Base-by-base conservation (phyloP, 2,888 invertebrate species). In the Gastrophysa polygoni region DNA sequence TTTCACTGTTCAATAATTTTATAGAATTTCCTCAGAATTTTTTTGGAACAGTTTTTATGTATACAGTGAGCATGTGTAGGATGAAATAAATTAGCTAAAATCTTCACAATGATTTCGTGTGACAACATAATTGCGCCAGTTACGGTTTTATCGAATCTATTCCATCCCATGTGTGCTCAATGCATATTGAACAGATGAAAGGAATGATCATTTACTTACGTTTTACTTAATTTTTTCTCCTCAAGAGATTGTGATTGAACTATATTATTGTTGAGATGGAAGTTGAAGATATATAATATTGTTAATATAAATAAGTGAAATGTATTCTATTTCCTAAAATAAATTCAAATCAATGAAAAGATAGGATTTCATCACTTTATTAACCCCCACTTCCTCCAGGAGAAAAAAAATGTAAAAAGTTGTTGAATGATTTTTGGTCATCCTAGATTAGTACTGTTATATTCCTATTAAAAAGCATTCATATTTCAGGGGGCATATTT, bases 221-320 rank as follows among this genome's bases (percentile, higher is more conserved):
- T 47, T 57, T 50, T 68, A 64, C 62, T 62, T 68, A 63, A 66
- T 59, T 66, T 64, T 64, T 65, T 64, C 59, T 62, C 38, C 14
- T 8, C 57, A 56, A 54, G 67, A 66, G 62, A 67, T 66, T 63
- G 67, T 68, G 66, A 67, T 68, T 60, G 44, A 64, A 43, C 24
- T 43, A 70, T 74, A 73, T 70, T 66, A 73, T 71, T 75, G 74
- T 75, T 75, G 68, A 68, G 68, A 67, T 67, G 71, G 68, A 64
- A 71, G 72, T 72, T 75, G 51, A 73, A 78, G 75, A 79, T 80
- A 78, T 80, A 79, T 78, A 79, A 78, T 73, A 75, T 65, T 78
- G 78, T 77, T 78, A 75, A 73, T 69, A 71, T 68, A 68, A 66
- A 71, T 71, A 73, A 75, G 71, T 75, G 76, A 77, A 75, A 77